These are phyloP conservation scores for Nanorana parkeri DNA, from an alignment of 2,113 vertebrate species.

Conservation along the genomic window DNA sequence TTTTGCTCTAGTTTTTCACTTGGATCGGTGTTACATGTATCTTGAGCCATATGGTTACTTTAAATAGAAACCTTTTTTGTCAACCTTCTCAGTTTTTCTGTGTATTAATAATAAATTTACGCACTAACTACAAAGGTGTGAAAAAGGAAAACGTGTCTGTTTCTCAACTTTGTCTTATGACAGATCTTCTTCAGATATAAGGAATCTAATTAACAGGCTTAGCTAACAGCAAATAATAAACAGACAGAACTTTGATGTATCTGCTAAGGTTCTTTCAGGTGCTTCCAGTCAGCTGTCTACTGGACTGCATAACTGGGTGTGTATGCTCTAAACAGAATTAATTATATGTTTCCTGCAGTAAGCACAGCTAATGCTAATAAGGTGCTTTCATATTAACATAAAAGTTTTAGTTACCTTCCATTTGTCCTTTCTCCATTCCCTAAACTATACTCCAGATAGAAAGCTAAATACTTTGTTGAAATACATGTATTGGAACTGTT, in stretches of 20 bases:
- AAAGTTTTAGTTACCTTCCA: too few relatives aligned
- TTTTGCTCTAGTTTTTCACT: too few relatives aligned
- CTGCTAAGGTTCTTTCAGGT: not conserved
- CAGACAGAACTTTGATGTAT: not conserved
- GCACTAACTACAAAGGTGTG: constrained; percentile 7
- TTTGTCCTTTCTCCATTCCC: too few relatives aligned
- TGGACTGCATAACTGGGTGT: not conserved
- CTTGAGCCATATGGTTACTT: constrained; percentile 15
- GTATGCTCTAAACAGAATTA: too few relatives aligned
- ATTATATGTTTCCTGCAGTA: too few relatives aligned
- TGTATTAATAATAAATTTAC: constrained; percentile 48
- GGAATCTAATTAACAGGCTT: constrained; percentile 29
- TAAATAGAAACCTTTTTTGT: constrained; percentile 14
- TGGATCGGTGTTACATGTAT: not conserved
- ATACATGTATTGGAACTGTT: too few relatives aligned
- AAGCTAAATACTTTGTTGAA: too few relatives aligned
- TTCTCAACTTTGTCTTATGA: not conserved
- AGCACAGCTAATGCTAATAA: too few relatives aligned
- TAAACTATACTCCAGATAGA: too few relatives aligned
- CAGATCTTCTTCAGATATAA: constrained; percentile 34
- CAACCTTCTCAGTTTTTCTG: constrained; percentile 26
- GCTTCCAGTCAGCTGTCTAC: not conserved
- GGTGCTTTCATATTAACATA: too few relatives aligned
- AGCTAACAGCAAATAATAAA: not conserved
- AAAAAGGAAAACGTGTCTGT: constrained; percentile 18